phyloP scores from a whole-genome alignment of 1,140 invertebrate species.

The Heliconius congener region DNA sequence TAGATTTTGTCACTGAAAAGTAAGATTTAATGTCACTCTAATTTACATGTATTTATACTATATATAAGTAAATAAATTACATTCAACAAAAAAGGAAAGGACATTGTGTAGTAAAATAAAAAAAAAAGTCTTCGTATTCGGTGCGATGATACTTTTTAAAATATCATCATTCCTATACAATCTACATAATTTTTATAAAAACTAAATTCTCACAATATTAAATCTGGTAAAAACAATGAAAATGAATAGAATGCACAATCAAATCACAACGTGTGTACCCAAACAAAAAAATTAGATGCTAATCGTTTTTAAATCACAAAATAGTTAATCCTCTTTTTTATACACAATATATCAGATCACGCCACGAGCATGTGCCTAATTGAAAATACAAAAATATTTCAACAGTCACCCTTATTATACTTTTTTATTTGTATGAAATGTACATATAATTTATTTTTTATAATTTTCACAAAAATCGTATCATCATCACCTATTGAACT shows the following conservation, averaged over 20 bases:
- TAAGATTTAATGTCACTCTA: neutral
- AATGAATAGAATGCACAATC: neutral
- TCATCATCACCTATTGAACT: neutral
- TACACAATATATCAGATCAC: too few relatives aligned
- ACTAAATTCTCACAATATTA: too few relatives aligned
- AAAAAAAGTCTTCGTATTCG: neutral
- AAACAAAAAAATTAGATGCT: too few relatives aligned
- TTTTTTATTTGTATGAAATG: too few relatives aligned
- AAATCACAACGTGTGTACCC: too few relatives aligned
- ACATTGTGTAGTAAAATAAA: neutral
- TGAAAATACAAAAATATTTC: too few relatives aligned
- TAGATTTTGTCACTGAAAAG: neutral
- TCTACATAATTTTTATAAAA: neutral
- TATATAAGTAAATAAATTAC: neutral
- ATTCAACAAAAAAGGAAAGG: neutral
- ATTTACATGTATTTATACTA: constrained; percentile 1
- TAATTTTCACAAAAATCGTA: too few relatives aligned
- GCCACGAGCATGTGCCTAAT: too few relatives aligned
- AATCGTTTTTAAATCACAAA: too few relatives aligned
- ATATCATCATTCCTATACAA: neutral
- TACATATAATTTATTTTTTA: too few relatives aligned
- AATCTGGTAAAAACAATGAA: neutral
- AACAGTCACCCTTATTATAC: too few relatives aligned
- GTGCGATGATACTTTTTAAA: neutral
- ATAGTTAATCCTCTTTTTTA: too few relatives aligned